Percentiles rank a stretch among this genome's conserved stretches.
phyloP scores from a whole-genome alignment of 2,888 invertebrate genomes.

The Andricus curvator region DNA sequence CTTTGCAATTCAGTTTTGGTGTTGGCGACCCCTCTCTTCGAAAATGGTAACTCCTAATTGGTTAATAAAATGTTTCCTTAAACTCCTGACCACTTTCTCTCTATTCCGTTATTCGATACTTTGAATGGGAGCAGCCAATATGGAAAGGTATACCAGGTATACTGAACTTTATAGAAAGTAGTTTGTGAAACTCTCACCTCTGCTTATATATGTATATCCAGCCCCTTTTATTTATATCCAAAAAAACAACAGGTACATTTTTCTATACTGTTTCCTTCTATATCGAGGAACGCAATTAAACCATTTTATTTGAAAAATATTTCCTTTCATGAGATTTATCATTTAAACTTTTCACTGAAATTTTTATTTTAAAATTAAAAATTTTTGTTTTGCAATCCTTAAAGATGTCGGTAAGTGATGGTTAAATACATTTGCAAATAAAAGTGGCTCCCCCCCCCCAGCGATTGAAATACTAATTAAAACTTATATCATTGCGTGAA shows the following conservation, averaged over 20 bases:
- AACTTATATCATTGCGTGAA: no score
- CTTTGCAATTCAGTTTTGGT: background rate
- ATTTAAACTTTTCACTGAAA: no score
- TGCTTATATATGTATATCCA: background rate
- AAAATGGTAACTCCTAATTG: constrained; percentile 38
- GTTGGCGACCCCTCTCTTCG: background rate
- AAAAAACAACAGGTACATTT: constrained; percentile 8
- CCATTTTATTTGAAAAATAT: no score
- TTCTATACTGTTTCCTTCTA: background rate
- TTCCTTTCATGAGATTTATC: no score
- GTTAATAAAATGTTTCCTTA: constrained; percentile 52
- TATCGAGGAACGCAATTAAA: no score
- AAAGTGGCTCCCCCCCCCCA: no score
- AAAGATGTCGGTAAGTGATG: background rate
- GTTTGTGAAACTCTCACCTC: constrained; percentile 48
- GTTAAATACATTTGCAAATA: background rate
- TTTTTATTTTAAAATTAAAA: background rate
- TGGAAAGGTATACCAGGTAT: constrained; percentile 12
- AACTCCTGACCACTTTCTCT: constrained; percentile 59
- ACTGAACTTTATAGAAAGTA: constrained; percentile 47
- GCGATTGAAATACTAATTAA: background rate
- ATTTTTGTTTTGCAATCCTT: background rate
- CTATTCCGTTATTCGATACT: constrained; percentile 59
- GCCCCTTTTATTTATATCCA: background rate
- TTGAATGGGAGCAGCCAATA: constrained; percentile 47